Evolutionary conservation across 2,888 invertebrate species (phyloP), one percentile per base, ranked within the genome.

Genomic region (Galerucella pusilla): DNA sequence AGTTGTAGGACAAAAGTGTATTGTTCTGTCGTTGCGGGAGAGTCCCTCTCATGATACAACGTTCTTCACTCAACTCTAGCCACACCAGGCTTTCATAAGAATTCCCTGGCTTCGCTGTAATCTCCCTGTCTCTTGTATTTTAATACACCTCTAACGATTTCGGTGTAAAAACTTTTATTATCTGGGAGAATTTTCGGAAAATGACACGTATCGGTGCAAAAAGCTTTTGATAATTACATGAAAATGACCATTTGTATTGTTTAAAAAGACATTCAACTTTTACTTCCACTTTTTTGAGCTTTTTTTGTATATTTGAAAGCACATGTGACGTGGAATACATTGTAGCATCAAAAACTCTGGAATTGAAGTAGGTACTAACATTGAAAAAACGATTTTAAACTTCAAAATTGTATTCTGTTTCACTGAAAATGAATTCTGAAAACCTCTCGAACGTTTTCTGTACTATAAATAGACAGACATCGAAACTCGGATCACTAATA

Each of bases 1-100:
- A 83, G 81, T 84, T 85, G 84, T 83, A 67, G 82, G 82, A 83
- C 85, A 85, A 85, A 86, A 87, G 86, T 87, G 86, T 86, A 85
- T 87, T 86, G 86, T 86, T 85, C 86, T 87, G 87, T 87, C 81
- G 83, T 81, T 82, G 85, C 75, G 84, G 83, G 78, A 74, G 79
- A 80, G 79, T 79, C 78, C 79, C 82, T 79, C 77, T 77, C 76
- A 78, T 78, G 79, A 81, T 83, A 86, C 85, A 85, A 76, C 82
- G 84, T 86, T 86, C 84, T 83, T 85, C 84, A 86, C 85, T 86
- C 85, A 84, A 79, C 80, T 76, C 79, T 72, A 77, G 80, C 83
- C 83, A 78, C 81, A 82, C 73, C 77, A 76, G 75, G 78, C 80
- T 79, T 72, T 78, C 80, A 79, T 80, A 80, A 81, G 79, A 81